Evolutionary conservation across 2,888 invertebrate genomes (phyloP).

Genomic region (Mythimna lalbum): DNA sequence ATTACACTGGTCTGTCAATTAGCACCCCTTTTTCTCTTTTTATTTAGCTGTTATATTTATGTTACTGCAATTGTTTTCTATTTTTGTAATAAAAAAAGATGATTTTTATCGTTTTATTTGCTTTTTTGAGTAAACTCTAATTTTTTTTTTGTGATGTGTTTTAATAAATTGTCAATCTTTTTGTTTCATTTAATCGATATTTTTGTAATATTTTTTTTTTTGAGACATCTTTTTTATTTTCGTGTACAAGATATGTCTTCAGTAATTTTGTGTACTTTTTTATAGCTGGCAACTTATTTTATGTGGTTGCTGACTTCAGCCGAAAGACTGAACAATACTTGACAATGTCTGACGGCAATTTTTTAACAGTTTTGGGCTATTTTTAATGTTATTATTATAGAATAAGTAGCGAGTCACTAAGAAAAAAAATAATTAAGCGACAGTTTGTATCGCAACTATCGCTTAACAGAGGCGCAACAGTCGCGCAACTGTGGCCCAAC

Average conservation of each 20-base stretch:
- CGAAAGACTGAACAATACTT: constrained; percentile 46
- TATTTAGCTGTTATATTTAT: constrained; percentile 85
- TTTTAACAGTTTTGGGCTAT: constrained; percentile 35
- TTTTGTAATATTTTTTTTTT: constrained; percentile 42
- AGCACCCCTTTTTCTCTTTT: constrained; percentile 67
- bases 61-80: constrained; percentile 30
- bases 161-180: not conserved
- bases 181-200: constrained; percentile 8
- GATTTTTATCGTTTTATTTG: constrained; percentile 18
- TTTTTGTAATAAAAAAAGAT: constrained; percentile 37
- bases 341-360: constrained; percentile 49
- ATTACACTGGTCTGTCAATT: constrained; percentile 64
- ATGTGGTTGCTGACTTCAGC: constrained; percentile 56
- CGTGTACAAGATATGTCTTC: constrained; percentile 54
- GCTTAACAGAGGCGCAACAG: not conserved
- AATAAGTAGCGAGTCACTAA: constrained; percentile 11
- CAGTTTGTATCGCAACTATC: constrained; percentile 3
- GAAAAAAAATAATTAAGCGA: not conserved
- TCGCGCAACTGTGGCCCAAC: not conserved
- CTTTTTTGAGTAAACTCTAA: constrained; percentile 25
- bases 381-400: constrained; percentile 36
- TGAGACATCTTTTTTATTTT: constrained; percentile 40
- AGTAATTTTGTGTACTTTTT: constrained; percentile 46
- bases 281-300: constrained; percentile 63
- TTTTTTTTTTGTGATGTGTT: constrained; percentile 21